phyloP scores from a whole-genome alignment of 2,797 vertebrate genomes.

The Streptopelia turtur region DNA sequence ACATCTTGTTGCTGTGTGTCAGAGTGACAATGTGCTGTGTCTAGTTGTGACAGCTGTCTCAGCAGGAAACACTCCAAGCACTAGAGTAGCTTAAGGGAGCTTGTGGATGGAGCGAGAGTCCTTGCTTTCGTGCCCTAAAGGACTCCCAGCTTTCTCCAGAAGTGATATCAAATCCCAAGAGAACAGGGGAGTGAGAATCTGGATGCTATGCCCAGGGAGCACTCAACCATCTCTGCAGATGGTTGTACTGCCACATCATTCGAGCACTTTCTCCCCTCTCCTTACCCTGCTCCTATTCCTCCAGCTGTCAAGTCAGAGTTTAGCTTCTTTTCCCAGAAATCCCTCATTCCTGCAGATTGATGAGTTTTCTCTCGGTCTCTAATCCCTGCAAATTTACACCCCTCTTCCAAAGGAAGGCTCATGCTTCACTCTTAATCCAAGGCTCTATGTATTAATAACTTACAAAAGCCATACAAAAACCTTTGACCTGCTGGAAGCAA shows the following conservation, averaged over 20 bases:
- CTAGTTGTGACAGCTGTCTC: neutral
- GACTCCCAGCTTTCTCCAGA: neutral
- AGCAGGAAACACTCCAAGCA: neutral
- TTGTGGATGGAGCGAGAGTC: neutral
- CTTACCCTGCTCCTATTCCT: neutral
- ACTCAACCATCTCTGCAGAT: neutral
- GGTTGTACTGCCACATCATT: neutral
- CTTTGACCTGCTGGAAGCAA: neutral
- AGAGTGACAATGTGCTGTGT: neutral
- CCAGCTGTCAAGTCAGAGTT: neutral
- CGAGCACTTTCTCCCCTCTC: neutral
- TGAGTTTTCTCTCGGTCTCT: neutral
- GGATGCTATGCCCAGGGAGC: neutral
- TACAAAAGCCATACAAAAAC: slow-evolving; percentile 9
- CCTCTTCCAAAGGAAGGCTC: neutral
- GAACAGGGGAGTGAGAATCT: accelerated
- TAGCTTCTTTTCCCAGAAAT: neutral
- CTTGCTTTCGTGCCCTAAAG: neutral
- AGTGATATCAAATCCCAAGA: neutral
- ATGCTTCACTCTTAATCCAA: neutral
- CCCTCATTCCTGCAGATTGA: neutral
- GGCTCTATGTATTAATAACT: neutral
- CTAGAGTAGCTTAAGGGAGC: neutral
- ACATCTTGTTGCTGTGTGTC: neutral
- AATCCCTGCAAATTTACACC: neutral